phyloP scores from a whole-genome alignment of 2,797 vertebrate genomes.

The Melanotaenia trifasciata region DNA sequence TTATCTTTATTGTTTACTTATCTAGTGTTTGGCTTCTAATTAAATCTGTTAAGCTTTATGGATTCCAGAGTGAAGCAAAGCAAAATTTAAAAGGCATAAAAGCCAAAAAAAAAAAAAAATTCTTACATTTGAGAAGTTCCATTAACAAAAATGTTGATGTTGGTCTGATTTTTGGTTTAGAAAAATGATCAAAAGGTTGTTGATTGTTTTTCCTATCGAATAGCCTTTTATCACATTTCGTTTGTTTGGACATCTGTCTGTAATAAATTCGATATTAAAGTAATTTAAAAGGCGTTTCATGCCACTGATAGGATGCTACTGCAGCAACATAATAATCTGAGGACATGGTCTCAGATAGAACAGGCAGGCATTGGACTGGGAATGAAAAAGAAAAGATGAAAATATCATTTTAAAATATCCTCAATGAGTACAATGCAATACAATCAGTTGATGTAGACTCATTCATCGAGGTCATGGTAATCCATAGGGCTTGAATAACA shows the following conservation, averaged over 20 bases:
- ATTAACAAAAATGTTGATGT: background rate
- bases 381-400: background rate
- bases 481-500: too few species aligned
- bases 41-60: background rate
- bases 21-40: background rate
- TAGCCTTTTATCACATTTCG: background rate
- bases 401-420: too few species aligned
- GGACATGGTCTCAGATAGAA: background rate
- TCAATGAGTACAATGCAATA: too few species aligned
- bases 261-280: background rate
- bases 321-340: background rate
- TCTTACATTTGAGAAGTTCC: background rate
- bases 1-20: background rate
- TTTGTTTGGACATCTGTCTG: background rate
- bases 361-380: background rate
- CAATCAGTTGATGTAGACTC: too few species aligned
- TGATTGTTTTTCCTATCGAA: background rate
- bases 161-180: fast-evolving
- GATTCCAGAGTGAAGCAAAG: background rate
- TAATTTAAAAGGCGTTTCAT: background rate
- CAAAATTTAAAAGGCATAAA: background rate
- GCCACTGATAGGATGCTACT: background rate
- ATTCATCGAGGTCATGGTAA: too few species aligned
- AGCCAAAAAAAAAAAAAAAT: background rate
- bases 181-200: background rate